Conservation (phyloP, 2,888 invertebrate genomes). For the Drosophila subsilvestris region DNA sequence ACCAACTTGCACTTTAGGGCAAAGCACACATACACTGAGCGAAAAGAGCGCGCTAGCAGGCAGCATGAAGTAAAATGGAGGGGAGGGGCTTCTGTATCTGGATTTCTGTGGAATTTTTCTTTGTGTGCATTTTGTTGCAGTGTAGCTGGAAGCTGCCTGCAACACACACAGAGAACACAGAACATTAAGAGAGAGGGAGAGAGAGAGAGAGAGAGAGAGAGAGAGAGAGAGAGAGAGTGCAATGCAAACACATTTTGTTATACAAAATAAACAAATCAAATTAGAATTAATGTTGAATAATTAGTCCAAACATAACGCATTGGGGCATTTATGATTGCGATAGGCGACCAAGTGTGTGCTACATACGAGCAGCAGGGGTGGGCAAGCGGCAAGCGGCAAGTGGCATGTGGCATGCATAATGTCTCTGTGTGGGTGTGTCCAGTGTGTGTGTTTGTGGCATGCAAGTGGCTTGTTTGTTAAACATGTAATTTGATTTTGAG, state of each 20-base stretch:
- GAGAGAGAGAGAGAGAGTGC: not conserved
- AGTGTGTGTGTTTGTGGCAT: slow-evolving; percentile 31
- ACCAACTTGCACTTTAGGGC: not conserved
- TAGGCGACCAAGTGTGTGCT: slow-evolving; percentile 7
- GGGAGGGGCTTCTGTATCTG: no score
- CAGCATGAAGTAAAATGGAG: no score
- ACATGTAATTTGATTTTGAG: slow-evolving; percentile 59
- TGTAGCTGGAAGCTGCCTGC: not conserved
- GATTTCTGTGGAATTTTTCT: no score
- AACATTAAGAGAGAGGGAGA: not conserved
- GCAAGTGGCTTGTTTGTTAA: slow-evolving; percentile 56
- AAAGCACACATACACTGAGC: not conserved
- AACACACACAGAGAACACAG: slow-evolving; percentile 3
- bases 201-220: not conserved
- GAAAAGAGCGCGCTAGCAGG: no score
- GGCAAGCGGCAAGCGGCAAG: not conserved
- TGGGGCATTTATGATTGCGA: slow-evolving; percentile 47
- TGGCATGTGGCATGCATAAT: slow-evolving; percentile 6
- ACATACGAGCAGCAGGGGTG: not conserved
- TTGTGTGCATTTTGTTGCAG: no score
- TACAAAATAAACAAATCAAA: slow-evolving; percentile 61
- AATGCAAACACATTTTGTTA: slow-evolving; percentile 49
- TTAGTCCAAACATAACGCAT: slow-evolving; percentile 54
- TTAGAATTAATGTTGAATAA: slow-evolving; percentile 60
- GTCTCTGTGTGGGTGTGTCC: slow-evolving; percentile 15